Evolutionary conservation across 2,113 vertebrate species (phyloP).

Genomic region (Tachycineta bicolor): DNA sequence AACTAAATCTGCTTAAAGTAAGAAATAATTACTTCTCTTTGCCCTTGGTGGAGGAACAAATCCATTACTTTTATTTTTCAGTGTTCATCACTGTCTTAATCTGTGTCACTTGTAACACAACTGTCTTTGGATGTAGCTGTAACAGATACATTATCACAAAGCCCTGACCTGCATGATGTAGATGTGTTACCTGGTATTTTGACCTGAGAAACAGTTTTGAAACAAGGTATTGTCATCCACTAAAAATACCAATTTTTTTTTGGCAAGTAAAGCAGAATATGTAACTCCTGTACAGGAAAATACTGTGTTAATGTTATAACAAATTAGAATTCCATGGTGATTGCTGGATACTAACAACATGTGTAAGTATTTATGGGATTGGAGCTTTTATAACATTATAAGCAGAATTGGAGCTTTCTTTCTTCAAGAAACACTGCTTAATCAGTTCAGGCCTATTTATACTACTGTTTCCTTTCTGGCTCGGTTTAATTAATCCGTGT

Average conservation of each 20-base stretch:
- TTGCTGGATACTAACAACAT: neutral
- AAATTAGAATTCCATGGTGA: neutral
- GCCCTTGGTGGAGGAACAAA: neutral
- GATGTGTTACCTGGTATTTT: neutral
- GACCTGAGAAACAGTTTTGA: neutral
- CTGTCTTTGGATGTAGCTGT: neutral
- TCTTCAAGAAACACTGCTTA: neutral
- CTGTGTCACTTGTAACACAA: neutral
- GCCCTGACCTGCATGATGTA: neutral
- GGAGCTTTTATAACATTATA: neutral
- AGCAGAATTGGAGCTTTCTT: neutral
- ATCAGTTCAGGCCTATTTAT: neutral
- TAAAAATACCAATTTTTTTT: neutral
- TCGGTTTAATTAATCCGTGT: neutral
- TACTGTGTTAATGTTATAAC: neutral
- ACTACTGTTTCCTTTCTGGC: neutral
- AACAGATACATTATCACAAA: rapidly evolving
- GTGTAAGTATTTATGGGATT: neutral
- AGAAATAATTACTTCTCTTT: neutral
- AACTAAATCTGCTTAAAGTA: neutral
- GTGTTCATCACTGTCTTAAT: neutral
- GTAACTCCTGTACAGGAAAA: neutral
- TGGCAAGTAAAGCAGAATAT: neutral
- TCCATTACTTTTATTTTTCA: neutral
- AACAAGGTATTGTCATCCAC: neutral